A percentile compares a stretch with the other conserved stretches of the same genome.
phyloP scores from a whole-genome alignment of 2,888 invertebrate species.

The Leucophora obtusa region DNA sequence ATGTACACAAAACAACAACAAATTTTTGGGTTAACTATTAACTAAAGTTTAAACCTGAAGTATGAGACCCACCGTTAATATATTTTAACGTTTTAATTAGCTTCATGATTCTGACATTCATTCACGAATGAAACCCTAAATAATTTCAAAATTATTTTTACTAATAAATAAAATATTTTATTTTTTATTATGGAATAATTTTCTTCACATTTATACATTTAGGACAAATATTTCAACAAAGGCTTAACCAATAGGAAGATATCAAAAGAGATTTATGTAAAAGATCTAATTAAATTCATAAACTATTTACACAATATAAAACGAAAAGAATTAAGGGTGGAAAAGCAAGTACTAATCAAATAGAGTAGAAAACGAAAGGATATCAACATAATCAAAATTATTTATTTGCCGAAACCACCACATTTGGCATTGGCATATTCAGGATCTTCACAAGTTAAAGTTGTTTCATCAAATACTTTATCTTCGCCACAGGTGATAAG shows the following conservation, averaged over 20 bases:
- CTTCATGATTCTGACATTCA: too few relatives aligned
- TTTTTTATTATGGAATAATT: slow-evolving; percentile 60
- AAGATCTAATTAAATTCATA: slow-evolving; percentile 35
- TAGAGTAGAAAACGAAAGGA: slow-evolving; percentile 38
- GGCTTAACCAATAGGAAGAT: slow-evolving; percentile 57
- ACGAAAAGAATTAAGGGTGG: slow-evolving; percentile 19
- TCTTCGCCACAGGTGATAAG: slow-evolving; percentile 92
- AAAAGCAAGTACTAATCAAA: slow-evolving; percentile 33
- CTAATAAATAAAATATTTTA: slow-evolving; percentile 59
- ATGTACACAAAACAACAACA: too few relatives aligned
- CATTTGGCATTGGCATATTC: slow-evolving; percentile 75
- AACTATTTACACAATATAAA: slow-evolving; percentile 56
- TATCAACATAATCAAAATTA: too few relatives aligned
- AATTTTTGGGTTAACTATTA: too few relatives aligned
- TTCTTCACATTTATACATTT: slow-evolving; percentile 49
- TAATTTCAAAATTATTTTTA: slow-evolving; percentile 20
- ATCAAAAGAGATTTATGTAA: slow-evolving; percentile 35
- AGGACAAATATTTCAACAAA: slow-evolving; percentile 52
- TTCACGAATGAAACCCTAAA: too few relatives aligned
- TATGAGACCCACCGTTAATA: too few relatives aligned
- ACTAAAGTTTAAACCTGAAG: too few relatives aligned
- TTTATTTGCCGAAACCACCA: slow-evolving; percentile 73
- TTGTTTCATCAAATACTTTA: slow-evolving; percentile 90
- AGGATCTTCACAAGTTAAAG: slow-evolving; percentile 88
- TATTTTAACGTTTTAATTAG: too few relatives aligned